phyloP scores from a whole-genome alignment of 2,888 invertebrate genomes.

The Callyntrura guangdongensis region DNA sequence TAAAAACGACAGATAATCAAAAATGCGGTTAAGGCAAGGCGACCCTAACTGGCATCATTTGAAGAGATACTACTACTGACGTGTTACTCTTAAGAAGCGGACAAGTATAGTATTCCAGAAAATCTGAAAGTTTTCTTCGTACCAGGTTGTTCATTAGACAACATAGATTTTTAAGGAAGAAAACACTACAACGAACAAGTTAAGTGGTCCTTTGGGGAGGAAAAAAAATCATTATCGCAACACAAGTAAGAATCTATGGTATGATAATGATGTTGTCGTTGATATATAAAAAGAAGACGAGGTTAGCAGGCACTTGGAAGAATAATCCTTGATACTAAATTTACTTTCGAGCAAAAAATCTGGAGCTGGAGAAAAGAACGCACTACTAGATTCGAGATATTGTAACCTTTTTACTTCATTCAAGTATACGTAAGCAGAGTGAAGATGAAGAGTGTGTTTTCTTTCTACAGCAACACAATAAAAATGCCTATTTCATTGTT shows the following conservation, averaged over 20 bases:
- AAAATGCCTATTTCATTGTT: not conserved
- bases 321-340: not conserved
- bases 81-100: too few species aligned
- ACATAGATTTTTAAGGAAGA: too few species aligned
- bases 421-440: not conserved
- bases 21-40: not conserved
- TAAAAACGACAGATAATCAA: constrained; percentile 22
- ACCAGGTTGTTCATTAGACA: too few species aligned
- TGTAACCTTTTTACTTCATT: too few species aligned
- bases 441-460: not conserved
- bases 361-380: too few species aligned
- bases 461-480: not conserved
- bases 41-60: not conserved
- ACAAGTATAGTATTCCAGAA: too few species aligned
- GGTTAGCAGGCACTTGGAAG: too few species aligned
- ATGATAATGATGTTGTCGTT: not conserved
- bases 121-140: too few species aligned
- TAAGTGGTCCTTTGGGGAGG: constrained; percentile 40
- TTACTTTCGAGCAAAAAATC: not conserved
- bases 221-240: constrained; percentile 20
- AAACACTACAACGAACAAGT: constrained; percentile 15
- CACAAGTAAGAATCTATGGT: not conserved
- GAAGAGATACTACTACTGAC: not conserved
- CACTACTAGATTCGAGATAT: not conserved
- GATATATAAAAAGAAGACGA: not conserved